Conservation (phyloP, 1,140 invertebrate genomes). For the Diachasmimorpha longicaudata region DNA sequence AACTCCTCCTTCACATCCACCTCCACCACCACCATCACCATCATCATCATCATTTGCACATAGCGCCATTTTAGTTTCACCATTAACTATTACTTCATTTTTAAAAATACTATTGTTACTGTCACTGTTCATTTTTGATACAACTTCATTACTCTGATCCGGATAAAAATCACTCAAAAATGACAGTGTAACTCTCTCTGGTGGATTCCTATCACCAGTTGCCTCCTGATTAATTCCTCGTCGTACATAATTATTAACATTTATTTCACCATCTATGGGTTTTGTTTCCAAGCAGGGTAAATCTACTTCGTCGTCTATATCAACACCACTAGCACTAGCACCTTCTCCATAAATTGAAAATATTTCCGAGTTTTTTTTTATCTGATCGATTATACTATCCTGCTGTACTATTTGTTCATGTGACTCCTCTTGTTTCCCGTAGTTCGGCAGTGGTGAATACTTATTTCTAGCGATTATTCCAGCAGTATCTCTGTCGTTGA, state of each 20-base stretch:
- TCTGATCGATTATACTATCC: slow-evolving; percentile 46
- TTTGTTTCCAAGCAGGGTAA: slow-evolving; percentile 57
- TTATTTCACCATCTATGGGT: slow-evolving; percentile 39
- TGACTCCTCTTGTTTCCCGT: too few relatives aligned
- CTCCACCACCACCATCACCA: slow-evolving; percentile 1
- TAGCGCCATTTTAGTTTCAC: too few relatives aligned
- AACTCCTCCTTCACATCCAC: slow-evolving; percentile 13
- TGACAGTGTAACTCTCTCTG: background rate
- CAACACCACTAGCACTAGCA: slow-evolving; percentile 34
- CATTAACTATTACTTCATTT: background rate
- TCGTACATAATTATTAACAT: slow-evolving; percentile 9
- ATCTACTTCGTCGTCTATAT: slow-evolving; percentile 55
- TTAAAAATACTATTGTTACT: background rate
- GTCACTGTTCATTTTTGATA: background rate
- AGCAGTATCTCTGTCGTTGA: background rate
- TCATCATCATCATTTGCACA: too few relatives aligned
- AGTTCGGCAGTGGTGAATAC: background rate
- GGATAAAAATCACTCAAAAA: slow-evolving; percentile 26
- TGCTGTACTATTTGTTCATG: background rate
- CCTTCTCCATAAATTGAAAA: slow-evolving; percentile 55
- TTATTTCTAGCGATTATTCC: too few relatives aligned
- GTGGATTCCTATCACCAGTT: background rate
- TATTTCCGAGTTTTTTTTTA: slow-evolving; percentile 64
- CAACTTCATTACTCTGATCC: slow-evolving; percentile 4
- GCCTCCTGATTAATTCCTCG: background rate